phyloP scores from a whole-genome alignment of 2,888 invertebrate genomes.

The Anoncus sp. region DNA sequence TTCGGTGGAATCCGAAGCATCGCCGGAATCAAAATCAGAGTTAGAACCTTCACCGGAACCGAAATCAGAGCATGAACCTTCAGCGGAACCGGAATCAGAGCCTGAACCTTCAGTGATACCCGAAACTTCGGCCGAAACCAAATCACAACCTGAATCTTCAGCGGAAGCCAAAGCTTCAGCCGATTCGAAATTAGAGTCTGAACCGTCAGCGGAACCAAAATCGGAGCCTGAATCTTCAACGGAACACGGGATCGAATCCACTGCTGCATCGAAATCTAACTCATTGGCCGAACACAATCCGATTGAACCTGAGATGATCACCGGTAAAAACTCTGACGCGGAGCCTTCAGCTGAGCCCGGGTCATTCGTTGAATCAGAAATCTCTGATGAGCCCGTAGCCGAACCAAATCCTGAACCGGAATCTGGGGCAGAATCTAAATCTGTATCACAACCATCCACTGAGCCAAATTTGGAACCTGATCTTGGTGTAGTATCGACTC shows the following conservation, averaged over 20 bases:
- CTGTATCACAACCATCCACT: slow-evolving; percentile 62
- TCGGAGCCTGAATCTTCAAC: slow-evolving; percentile 56
- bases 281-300: slow-evolving; percentile 64
- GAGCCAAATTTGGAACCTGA: slow-evolving; percentile 57
- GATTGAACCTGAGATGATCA: slow-evolving; percentile 62
- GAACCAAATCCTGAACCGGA: slow-evolving; percentile 6
- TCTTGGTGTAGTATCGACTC: neutral
- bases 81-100: slow-evolving; percentile 64
- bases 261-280: slow-evolving; percentile 69
- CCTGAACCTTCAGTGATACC: slow-evolving; percentile 71
- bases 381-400: neutral
- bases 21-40: slow-evolving; percentile 68
- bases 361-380: neutral
- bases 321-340: slow-evolving; percentile 56
- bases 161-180: slow-evolving; percentile 56
- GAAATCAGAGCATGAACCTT: slow-evolving; percentile 65
- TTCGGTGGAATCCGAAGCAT: slow-evolving; percentile 63
- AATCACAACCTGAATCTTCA: slow-evolving; percentile 70
- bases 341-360: slow-evolving; percentile 39
- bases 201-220: slow-evolving; percentile 47
- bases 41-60: slow-evolving; percentile 73
- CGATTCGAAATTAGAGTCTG: slow-evolving; percentile 44
- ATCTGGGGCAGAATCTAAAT: neutral
- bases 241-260: slow-evolving; percentile 69
- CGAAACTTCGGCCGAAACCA: slow-evolving; percentile 75